Conservation (phyloP, 2,113 vertebrate species). For the Agapornis roseicollis region DNA sequence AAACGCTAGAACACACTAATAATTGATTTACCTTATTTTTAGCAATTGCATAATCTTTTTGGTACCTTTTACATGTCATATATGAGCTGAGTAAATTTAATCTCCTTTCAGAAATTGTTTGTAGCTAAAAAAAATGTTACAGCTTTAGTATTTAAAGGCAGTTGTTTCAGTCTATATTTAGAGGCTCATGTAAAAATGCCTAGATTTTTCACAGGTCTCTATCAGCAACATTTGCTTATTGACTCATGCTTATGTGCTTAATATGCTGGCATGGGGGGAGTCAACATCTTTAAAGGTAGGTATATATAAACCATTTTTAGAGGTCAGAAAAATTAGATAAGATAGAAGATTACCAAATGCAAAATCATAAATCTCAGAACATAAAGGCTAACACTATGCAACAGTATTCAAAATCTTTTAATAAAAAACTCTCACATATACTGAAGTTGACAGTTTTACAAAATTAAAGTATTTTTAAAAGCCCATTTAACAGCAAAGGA, state of each 20-base stretch:
- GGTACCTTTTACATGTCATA: not conserved
- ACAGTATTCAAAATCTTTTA: not conserved
- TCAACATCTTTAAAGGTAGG: not conserved
- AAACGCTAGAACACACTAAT: not conserved
- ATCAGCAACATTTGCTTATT: not conserved
- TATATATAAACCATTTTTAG: not conserved
- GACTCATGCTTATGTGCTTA: not conserved
- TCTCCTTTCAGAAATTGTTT: not conserved
- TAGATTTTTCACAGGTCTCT: not conserved
- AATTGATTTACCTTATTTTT: not conserved
- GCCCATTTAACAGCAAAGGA: not conserved
- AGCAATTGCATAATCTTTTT: not conserved
- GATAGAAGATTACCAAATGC: not conserved
- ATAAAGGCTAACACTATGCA: not conserved
- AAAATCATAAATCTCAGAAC: not conserved
- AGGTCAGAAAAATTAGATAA: not conserved
- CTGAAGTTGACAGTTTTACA: not conserved
- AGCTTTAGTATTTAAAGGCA: not conserved
- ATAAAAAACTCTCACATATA: not conserved
- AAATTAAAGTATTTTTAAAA: not conserved
- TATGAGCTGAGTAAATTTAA: not conserved
- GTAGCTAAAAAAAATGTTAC: not conserved
- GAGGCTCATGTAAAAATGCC: not conserved
- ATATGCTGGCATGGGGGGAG: not conserved
- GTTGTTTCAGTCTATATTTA: not conserved